Evolutionary conservation across 2,113 vertebrate species (phyloP), one percentile per base, ranked within the genome.

Genomic region (Noturus placidus): DNA sequence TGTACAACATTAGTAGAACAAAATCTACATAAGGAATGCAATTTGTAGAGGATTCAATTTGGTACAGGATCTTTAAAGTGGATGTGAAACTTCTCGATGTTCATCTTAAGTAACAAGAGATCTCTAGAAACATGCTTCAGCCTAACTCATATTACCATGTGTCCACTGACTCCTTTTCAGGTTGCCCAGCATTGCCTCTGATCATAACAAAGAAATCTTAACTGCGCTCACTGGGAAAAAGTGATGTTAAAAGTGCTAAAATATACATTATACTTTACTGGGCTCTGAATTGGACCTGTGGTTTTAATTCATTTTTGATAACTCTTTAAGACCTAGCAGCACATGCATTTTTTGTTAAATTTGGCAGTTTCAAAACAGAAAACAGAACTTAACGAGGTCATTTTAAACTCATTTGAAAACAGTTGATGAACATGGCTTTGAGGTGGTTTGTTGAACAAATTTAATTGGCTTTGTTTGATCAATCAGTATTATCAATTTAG

Each of bases 251-350:
- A 72, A 72, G 35, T 22, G 19, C n/a, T 22, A 72, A 50, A 15
- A 77, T 27, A 77, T 0, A 50, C 1, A 8, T n/a, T 77, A 27
- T 50, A 50, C 25, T 76, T 82, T 63, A 30, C 65, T 91, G 88
- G 82, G 70, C 83, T 86, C 79, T 88, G 80, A 91, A 87, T 52
- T 88, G 82, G 85, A 89, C 76, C 50, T 80, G 30, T 27, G 4
- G 5, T 85, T 80, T 78, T 79, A 10, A 63, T 78, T 82, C 20
- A 54, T 56, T 79, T 78, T 78, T 27, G 17, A 54, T 17, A 27
- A 77, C 56, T 54, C 87, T 86, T 20, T 87, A 88, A 91, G 90
- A 82, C 84, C 80, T 77, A 87, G 89, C 63, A 83, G 38, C 83
- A 22, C 46, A 63, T 78, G 27, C 57, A 15, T 15, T 52, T 67